These are phyloP conservation scores for Acleris holmiana DNA, from an alignment of 2,888 invertebrate genomes.

Conservation along the genomic window DNA sequence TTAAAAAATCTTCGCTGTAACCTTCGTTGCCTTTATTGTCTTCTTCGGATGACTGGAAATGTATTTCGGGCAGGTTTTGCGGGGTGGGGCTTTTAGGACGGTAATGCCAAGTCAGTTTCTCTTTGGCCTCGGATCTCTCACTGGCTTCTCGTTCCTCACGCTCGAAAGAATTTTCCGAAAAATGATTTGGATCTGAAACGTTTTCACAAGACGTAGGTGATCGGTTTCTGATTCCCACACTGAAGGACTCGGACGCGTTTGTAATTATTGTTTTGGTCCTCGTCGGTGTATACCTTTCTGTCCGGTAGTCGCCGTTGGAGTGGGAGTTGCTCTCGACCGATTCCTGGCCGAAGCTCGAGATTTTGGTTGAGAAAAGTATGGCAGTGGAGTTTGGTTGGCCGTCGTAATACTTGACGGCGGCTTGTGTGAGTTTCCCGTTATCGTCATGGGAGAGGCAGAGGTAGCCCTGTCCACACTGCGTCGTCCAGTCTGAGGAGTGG, in stretches of 20 bases:
- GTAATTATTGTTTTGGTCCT: conserved; percentile 75
- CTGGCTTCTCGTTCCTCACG: conserved; percentile 53
- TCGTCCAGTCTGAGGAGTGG: conserved; percentile 62
- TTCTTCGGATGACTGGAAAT: conserved; percentile 83
- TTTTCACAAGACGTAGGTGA: conserved; percentile 74
- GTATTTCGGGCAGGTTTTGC: conserved; percentile 70
- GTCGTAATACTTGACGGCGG: conserved; percentile 74
- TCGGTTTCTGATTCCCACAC: conserved; percentile 71
- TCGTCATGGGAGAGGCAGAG: conserved; percentile 69
- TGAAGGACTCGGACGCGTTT: conserved; percentile 72
- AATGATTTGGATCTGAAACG: conserved; percentile 62
- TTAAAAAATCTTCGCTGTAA: conserved; percentile 79
- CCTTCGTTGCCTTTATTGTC: conserved; percentile 61
- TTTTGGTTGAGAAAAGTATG: conserved; percentile 80
- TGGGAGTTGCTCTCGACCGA: conserved; percentile 67
- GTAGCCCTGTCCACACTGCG: conserved; percentile 74
- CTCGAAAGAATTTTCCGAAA: conserved; percentile 61
- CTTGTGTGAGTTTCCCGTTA: conserved; percentile 68
- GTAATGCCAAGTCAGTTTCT: conserved; percentile 78
- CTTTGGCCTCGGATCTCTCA: conserved; percentile 56
- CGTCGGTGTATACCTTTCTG: conserved; percentile 75
- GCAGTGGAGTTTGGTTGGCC: conserved; percentile 70
- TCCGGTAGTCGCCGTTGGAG: conserved; percentile 71
- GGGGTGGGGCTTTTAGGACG: conserved; percentile 71
- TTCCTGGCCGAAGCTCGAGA: conserved; percentile 81